Conservation (phyloP, 2,113 vertebrate species). For the Bos taurus region ARS-UCD2.0 NC_037342.1:83249001-83249500, state of each 20-base stretch:
- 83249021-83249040: background rate
- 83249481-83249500: background rate
- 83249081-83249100: background rate
- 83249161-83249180: background rate
- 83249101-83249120: background rate
- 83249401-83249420: background rate
- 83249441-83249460: background rate
- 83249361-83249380: background rate
- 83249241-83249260: background rate
- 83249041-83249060: accelerated
- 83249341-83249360: background rate
- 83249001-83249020: background rate
- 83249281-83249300: background rate
- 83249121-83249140: background rate
- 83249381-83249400: background rate
- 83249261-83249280: background rate
- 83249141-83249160: background rate
- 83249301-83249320: background rate
- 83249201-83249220: background rate
- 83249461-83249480: background rate
- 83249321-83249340: background rate
- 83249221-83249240: background rate
- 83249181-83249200: background rate
- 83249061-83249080: background rate
- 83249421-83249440: background rate